phyloP scores from a whole-genome alignment of 2,888 invertebrate genomes.

The Meteorus colon region DNA sequence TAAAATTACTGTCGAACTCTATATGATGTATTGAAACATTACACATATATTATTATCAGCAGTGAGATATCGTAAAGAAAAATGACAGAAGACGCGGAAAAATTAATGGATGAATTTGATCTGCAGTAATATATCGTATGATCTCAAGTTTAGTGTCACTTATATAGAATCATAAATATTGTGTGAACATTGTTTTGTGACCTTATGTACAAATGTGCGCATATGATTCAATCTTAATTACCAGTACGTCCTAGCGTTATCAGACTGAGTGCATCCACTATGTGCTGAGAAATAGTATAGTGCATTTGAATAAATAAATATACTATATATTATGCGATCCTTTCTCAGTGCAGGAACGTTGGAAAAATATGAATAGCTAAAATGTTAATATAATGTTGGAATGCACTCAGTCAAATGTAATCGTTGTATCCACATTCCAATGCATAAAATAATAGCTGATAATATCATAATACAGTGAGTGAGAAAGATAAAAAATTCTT shows the following conservation, averaged over 20 bases:
- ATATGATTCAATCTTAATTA: slow-evolving; percentile 21
- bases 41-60: too few relatives aligned
- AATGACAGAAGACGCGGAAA: too few relatives aligned
- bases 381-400: slow-evolving; percentile 1
- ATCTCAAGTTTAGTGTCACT: neutral
- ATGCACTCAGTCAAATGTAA: slow-evolving; percentile 33
- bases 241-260: neutral
- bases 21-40: too few relatives aligned
- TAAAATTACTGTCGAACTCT: too few relatives aligned
- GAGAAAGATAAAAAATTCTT: neutral
- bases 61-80: too few relatives aligned
- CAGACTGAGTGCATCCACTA: slow-evolving; percentile 5
- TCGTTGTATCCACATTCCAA: slow-evolving; percentile 41
- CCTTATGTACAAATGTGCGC: slow-evolving; percentile 5
- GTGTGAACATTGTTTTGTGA: slow-evolving; percentile 12
- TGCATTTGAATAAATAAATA: too few relatives aligned
- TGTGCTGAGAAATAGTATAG: slow-evolving; percentile 8
- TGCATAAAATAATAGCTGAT: slow-evolving; percentile 20
- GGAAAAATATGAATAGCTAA: neutral
- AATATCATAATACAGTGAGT: neutral
- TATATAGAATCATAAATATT: slow-evolving; percentile 5
- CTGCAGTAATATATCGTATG: too few relatives aligned
- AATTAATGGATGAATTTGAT: too few relatives aligned
- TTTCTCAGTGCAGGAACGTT: too few relatives aligned
- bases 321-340: too few relatives aligned